These are phyloP conservation scores for Cyphomyrus discorhynchus DNA, from an alignment of 2,113 vertebrate species.

Conservation along the genomic window DNA sequence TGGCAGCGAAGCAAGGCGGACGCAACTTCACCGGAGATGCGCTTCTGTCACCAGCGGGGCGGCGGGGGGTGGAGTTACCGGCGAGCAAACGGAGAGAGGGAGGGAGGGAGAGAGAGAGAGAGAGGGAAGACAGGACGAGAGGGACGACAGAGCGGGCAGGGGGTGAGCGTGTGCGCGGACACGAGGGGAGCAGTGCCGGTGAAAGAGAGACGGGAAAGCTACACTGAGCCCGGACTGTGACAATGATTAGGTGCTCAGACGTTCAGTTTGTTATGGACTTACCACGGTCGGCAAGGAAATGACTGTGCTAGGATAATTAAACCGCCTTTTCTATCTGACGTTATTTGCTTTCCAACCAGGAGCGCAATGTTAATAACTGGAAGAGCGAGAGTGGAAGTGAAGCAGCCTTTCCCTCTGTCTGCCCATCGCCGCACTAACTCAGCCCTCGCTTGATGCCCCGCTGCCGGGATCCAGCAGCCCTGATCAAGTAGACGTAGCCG, in stretches of 20 bases:
- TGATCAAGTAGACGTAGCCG: background rate
- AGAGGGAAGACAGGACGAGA: conserved; percentile 30
- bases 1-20: background rate
- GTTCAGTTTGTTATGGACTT: conserved; percentile 9
- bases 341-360: background rate
- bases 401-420: background rate
- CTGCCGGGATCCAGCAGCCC: background rate
- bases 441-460: background rate
- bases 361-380: conserved; percentile 6
- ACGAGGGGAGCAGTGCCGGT: conserved; percentile 6
- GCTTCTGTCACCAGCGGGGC: conserved; percentile 46
- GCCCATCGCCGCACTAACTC: background rate
- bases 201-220: background rate
- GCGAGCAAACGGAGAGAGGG: conserved; percentile 51
- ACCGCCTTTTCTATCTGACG: background rate
- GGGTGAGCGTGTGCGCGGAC: conserved; percentile 17
- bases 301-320: conserved; percentile 14
- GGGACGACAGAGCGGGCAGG: conserved; percentile 14
- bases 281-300: background rate
- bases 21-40: conserved; percentile 37
- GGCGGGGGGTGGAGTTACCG: conserved; percentile 53
- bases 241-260: conserved; percentile 12
- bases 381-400: conserved; percentile 7
- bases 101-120: conserved; percentile 28
- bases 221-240: background rate